These are phyloP conservation scores for Platycheirus rosarum DNA, from an alignment of 2,888 invertebrate species.

Conservation along the genomic window DNA sequence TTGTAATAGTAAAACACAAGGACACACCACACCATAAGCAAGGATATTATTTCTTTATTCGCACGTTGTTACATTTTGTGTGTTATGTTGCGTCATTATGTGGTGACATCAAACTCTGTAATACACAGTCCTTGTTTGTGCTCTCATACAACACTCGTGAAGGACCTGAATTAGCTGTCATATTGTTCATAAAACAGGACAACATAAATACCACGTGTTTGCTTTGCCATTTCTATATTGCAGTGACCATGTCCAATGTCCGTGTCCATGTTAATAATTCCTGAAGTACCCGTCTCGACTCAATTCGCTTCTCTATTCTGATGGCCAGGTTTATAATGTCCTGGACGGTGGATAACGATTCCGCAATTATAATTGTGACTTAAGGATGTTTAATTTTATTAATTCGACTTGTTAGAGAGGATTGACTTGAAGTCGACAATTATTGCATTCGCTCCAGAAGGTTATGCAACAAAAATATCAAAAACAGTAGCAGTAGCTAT, in stretches of 20 bases:
- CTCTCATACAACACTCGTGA: conserved; percentile 47
- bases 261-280: conserved; percentile 23
- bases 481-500: not conserved
- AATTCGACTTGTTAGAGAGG: conserved; percentile 57
- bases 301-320: conserved; percentile 34
- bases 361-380: conserved; percentile 67
- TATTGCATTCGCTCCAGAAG: not conserved
- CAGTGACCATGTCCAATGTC: not conserved
- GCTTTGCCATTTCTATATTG: not conserved
- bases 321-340: conserved; percentile 53
- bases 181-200: conserved; percentile 70
- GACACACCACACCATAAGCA: conserved; percentile 1
- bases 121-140: conserved; percentile 19
- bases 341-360: conserved; percentile 41
- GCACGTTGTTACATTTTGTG: conserved; percentile 70
- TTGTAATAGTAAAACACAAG: not conserved
- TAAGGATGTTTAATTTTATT: conserved; percentile 72
- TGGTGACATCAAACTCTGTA: conserved; percentile 67
- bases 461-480: no score
- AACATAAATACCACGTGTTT: conserved; percentile 34
- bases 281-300: conserved; percentile 35
- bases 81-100: conserved; percentile 58
- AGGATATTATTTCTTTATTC: conserved; percentile 70
- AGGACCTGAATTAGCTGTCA: conserved; percentile 72
- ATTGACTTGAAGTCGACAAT: conserved; percentile 41